Evolutionary conservation across 35 echinoderm and acorn worm genomes (phyloP).

Genomic region (Amphiura filiformis): DNA sequence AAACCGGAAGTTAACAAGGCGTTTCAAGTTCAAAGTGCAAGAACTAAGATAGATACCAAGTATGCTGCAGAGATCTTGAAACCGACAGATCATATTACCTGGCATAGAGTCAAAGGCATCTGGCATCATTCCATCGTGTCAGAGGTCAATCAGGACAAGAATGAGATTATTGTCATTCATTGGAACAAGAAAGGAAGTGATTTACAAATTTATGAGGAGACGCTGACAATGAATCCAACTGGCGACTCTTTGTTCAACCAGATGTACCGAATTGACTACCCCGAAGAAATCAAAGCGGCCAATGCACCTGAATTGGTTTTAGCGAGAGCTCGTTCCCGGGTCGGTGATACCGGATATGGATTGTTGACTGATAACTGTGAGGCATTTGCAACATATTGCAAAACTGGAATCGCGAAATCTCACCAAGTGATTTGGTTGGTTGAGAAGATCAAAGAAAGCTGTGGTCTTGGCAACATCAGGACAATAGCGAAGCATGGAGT

Average conservation of each 20-base stretch:
- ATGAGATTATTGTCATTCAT: slow-evolving; percentile 9
- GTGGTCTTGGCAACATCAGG: not conserved
- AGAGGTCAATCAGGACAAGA: not conserved
- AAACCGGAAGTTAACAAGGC: not conserved
- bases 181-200: not conserved
- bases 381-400: slow-evolving; percentile 46
- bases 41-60: not conserved
- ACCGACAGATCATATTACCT: slow-evolving; percentile 41
- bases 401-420: slow-evolving; percentile 23
- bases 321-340: slow-evolving; percentile 1
- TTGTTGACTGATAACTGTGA: slow-evolving; percentile 42
- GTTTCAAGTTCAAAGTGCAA: not conserved
- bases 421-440: slow-evolving; percentile 2
- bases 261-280: slow-evolving; percentile 38
- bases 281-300: not conserved
- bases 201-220: not conserved
- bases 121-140: slow-evolving; percentile 60
- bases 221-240: not conserved
- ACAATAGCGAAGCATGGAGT: not conserved
- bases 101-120: slow-evolving; percentile 19
- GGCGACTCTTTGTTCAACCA: not conserved
- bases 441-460: not conserved
- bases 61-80: not conserved
- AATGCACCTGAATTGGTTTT: slow-evolving; percentile 38
- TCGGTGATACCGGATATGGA: slow-evolving; percentile 27